Evolutionary conservation across 2,888 invertebrate genomes (phyloP).

Genomic region (Camponotus fellah): DNA sequence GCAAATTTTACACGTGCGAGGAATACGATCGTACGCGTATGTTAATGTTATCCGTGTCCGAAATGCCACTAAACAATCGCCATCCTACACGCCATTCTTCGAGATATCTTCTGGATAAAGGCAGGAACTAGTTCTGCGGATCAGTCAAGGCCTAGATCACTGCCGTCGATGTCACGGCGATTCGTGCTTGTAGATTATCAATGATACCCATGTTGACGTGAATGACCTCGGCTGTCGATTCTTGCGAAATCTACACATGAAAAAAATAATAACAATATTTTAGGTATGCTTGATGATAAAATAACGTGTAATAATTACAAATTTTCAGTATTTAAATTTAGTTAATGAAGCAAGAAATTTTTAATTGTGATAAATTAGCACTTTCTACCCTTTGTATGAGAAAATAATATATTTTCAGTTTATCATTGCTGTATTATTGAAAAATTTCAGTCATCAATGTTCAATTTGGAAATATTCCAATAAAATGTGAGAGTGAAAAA

Average conservation of each 20-base stretch:
- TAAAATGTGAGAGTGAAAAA: too few relatives aligned
- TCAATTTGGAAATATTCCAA: background rate
- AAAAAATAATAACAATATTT: background rate
- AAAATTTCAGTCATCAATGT: background rate
- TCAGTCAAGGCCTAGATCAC: constrained; percentile 74
- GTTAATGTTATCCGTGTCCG: constrained; percentile 66
- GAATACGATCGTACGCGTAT: constrained; percentile 48
- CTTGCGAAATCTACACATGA: background rate
- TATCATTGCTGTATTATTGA: background rate
- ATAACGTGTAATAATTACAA: background rate
- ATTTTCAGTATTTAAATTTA: background rate
- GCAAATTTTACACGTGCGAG: constrained; percentile 47
- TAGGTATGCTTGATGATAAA: background rate
- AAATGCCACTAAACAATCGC: constrained; percentile 75
- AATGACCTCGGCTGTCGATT: constrained; percentile 51
- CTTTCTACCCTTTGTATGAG: background rate
- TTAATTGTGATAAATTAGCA: background rate
- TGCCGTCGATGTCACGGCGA: constrained; percentile 72
- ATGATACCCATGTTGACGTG: constrained; percentile 26
- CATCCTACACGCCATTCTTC: constrained; percentile 73
- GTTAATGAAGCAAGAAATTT: background rate
- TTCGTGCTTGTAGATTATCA: constrained; percentile 51
- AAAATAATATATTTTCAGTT: background rate
- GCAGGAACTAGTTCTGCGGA: constrained; percentile 75
- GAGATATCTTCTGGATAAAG: constrained; percentile 78